phyloP scores from a whole-genome alignment of 2,888 invertebrate species.

The Pristionchus arcanus region DNA sequence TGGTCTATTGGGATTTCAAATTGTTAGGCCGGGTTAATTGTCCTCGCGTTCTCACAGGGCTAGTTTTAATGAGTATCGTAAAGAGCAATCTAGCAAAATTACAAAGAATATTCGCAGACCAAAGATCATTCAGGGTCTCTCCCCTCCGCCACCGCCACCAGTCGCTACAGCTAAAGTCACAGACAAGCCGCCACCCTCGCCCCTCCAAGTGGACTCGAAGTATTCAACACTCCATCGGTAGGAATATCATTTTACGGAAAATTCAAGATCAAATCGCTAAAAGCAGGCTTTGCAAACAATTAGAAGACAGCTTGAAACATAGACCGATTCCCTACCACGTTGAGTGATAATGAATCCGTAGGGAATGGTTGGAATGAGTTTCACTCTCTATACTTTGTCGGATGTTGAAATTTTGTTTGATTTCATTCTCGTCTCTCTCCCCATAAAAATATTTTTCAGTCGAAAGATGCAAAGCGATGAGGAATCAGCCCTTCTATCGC shows the following conservation, averaged over 20 bases:
- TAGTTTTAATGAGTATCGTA: too few species aligned
- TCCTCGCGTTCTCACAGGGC: too few species aligned
- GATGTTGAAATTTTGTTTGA: not conserved
- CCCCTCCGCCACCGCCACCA: conserved; percentile 18
- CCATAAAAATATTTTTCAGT: not conserved
- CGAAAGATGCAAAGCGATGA: conserved; percentile 58
- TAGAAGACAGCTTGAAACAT: not conserved
- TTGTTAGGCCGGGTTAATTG: not conserved
- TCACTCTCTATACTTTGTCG: not conserved
- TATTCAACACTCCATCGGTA: conserved; percentile 48
- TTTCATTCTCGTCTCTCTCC: not conserved
- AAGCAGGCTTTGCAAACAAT: not conserved
- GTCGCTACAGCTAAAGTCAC: not conserved
- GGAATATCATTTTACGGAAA: not conserved
- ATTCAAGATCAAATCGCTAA: not conserved
- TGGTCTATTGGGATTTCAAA: not conserved
- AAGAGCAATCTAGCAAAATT: too few species aligned
- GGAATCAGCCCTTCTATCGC: conserved; percentile 64
- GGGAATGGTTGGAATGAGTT: not conserved
- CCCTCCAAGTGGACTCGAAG: conserved; percentile 46
- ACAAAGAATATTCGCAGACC: too few species aligned
- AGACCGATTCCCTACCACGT: not conserved
- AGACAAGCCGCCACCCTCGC: conserved; percentile 22
- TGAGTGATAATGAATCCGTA: not conserved
- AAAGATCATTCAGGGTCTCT: not conserved